Base-by-base conservation (phyloP, 2,113 vertebrate species). In the Phrynosoma blainvillii region DNA sequence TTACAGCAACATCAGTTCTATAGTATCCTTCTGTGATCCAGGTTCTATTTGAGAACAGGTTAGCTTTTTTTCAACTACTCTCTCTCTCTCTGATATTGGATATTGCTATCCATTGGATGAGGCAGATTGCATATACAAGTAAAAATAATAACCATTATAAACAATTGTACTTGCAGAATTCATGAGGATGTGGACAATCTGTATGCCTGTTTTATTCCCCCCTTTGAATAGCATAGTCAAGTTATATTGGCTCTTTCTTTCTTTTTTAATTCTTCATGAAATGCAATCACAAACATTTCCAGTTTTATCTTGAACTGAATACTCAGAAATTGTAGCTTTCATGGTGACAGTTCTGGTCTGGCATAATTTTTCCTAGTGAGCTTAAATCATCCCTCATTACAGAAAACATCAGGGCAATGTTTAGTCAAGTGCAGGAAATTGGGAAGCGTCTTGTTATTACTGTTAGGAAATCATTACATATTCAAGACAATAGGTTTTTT, bases 91-190 rank as follows among this genome's bases (percentile, higher is more conserved):
- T 47, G 42, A 47, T 47, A 47, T 47, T 47, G 42, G 42, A 47
- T 42, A 68, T 82, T 71, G 71, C 21, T 59, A 62, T 75, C 54
- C 16, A 76, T 76, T 12, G 23, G 14, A 40, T 76, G 32, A 65
- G 36, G 54, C 71, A 85, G 73, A 40, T 75, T 84, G 42, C 54
- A 42, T 25, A 56, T 56, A 21, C n/a, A 36, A 27, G 20, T 54
- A 79, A 70, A 86, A 11, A 85, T 78, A 78, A 70, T n/a, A 79
- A 79, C 36, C 23, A 23, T 32, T 32, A 68, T 68, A 86, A 52
- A 79, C 21, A 68, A 54, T 52, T 36, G 10, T 54, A 54, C 76
- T 68, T 68, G 40, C 5, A 32, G 78, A 54, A 32, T 11, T 8
- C 36, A 23, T 23, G n/a, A 59, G 47, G 68, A 86, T 32, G 13